Evolutionary conservation across 2,888 invertebrate species (phyloP), one percentile per base, ranked within the genome.

Genomic region (Chirona hameri): DNA sequence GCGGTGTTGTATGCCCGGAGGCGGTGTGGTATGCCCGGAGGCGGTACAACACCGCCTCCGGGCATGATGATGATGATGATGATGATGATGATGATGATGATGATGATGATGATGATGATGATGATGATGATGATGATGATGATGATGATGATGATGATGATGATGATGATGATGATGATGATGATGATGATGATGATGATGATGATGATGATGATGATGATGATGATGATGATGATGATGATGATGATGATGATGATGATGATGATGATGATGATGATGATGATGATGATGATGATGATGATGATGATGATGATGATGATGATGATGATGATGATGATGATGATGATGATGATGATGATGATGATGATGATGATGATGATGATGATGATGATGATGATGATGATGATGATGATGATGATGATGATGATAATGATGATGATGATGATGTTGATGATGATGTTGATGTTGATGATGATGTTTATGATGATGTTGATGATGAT

Each of bases 51-150:
- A n/a, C n/a, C n/a, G n/a, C n/a, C n/a, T n/a, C n/a, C n/a, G n/a
- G n/a, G n/a, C n/a, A n/a, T n/a, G 65, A 65, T 65, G n/a, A 65
- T 65, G 65, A 65, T 65, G n/a, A 65, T 65, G 65, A 65, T 65
- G n/a, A 65, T 65, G 65, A 65, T 65, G n/a, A 65, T 65, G 65
- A 65, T 65, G n/a, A 65, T 65, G 65, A 65, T 65, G n/a, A 65
- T 65, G 65, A 65, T 65, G n/a, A 65, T 65, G 65, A 65, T 65
- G n/a, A 65, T 65, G 65, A 65, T 65, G n/a, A 65, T 65, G 65
- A 65, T 65, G n/a, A 65, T 65, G 65, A 65, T 65, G n/a, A 65
- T 65, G 65, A 65, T n/a, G n/a, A 65, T 65, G 65, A 65, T n/a
- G n/a, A 65, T 65, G 65, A 65, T 65, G n/a, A 65, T 65, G 65